phyloP scores from a whole-genome alignment of 37 sponge, comb jelly and placozoan genomes.

The Lycopodina hypogea region DNA sequence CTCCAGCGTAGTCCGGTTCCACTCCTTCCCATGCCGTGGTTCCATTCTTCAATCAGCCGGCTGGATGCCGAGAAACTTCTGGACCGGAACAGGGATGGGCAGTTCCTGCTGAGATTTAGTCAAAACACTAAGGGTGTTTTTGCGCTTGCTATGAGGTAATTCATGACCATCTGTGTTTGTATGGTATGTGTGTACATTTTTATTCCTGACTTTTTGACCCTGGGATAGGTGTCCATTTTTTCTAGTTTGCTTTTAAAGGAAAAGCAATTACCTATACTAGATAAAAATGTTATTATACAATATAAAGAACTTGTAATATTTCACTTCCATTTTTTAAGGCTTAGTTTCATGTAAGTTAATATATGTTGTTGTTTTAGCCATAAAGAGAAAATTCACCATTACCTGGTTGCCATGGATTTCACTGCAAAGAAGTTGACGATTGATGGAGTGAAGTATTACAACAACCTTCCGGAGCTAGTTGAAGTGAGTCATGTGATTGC shows the following conservation, averaged over 20 bases:
- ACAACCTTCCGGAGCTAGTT: constrained; percentile 34
- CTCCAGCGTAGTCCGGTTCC: constrained; percentile 27
- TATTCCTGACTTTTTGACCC: no score
- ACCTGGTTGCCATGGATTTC: constrained; percentile 61
- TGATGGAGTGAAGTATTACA: constrained; percentile 40
- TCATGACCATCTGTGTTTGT: no score
- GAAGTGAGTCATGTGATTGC: constrained; percentile 37
- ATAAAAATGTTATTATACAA: no score
- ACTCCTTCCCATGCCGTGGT: constrained; percentile 75
- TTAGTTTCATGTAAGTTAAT: no score
- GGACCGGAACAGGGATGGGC: constrained; percentile 63
- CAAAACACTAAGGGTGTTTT: constrained; percentile 55
- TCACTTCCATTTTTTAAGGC: no score
- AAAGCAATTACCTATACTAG: no score
- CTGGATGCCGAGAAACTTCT: constrained; percentile 69
- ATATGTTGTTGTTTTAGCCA: constrained; percentile 23
- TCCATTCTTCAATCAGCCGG: constrained; percentile 52
- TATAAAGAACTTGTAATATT: no score
- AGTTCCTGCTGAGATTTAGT: constrained; percentile 67
- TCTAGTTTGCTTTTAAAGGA: no score
- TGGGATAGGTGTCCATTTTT: no score
- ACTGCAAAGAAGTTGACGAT: constrained; percentile 52
- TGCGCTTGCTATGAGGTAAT: constrained; percentile 55
- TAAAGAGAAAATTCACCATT: constrained; percentile 42
- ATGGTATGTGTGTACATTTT: constrained; percentile 1